These are phyloP conservation scores for Parapristionchus giblindavisi DNA, from an alignment of 2,888 invertebrate species.

Conservation along the genomic window DNA sequence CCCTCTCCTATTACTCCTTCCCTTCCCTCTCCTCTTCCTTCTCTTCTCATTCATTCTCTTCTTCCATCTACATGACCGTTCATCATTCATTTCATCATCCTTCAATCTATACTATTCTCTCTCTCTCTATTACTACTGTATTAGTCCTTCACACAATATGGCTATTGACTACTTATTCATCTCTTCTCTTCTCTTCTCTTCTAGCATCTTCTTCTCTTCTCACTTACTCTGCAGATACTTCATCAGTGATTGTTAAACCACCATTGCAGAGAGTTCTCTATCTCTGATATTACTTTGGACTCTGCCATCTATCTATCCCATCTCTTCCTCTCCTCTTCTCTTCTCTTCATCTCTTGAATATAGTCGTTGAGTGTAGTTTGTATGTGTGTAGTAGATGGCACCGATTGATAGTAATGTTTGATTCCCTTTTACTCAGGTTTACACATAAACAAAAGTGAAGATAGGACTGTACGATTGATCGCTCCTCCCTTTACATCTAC, in stretches of 20 bases:
- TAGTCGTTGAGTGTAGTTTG: too few relatives aligned
- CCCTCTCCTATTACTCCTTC: background rate
- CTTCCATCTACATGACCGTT: slow-evolving; percentile 10
- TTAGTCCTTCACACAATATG: slow-evolving; percentile 10
- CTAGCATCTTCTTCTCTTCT: background rate
- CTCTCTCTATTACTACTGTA: slow-evolving; percentile 7
- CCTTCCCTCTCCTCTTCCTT: background rate
- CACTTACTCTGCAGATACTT: background rate
- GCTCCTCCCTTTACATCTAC: background rate
- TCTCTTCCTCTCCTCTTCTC: too few relatives aligned
- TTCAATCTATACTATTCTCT: slow-evolving; percentile 26
- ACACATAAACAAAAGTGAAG: background rate
- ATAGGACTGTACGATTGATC: slow-evolving; percentile 15
- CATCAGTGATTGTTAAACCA: slow-evolving; percentile 2
- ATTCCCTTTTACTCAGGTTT: too few relatives aligned
- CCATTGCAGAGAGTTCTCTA: background rate
- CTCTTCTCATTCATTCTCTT: background rate
- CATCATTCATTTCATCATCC: slow-evolving; percentile 12
- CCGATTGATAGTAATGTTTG: slow-evolving; percentile 29
- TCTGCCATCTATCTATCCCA: too few relatives aligned
- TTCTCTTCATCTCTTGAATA: too few relatives aligned
- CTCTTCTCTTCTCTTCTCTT: slow-evolving; percentile 5
- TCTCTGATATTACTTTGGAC: too few relatives aligned
- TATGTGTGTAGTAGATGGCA: slow-evolving; percentile 11
- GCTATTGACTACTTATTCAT: slow-evolving; percentile 1